Evolutionary conservation across 2,888 invertebrate genomes (phyloP).

Genomic region (Maniola hyperantus): DNA sequence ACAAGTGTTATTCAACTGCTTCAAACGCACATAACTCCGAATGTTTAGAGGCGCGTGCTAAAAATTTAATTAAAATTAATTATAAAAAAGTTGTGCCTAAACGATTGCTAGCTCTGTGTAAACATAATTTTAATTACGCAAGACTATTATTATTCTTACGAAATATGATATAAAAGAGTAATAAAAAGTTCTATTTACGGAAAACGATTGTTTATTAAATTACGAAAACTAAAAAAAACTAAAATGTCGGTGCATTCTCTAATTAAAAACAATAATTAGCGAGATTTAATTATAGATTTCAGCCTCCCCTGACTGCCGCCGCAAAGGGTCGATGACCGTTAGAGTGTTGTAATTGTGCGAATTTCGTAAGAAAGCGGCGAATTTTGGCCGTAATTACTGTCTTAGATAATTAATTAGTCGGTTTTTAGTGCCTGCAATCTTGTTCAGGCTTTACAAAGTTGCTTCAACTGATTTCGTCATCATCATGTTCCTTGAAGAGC

Average conservation of each 20-base stretch:
- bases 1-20: no score
- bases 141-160: neutral
- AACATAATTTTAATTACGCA: neutral
- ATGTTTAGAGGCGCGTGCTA: neutral
- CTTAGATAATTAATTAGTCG: conserved; percentile 18
- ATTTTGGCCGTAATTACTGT: conserved; percentile 31
- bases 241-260: conserved; percentile 12
- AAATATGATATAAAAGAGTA: neutral
- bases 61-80: no score
- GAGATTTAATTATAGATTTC: conserved; percentile 39
- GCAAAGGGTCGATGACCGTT: conserved; percentile 45
- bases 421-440: conserved; percentile 9
- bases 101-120: no score
- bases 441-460: neutral
- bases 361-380: conserved; percentile 40
- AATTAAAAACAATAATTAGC: conserved; percentile 36
- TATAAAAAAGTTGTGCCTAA: no score
- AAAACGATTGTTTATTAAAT: conserved; percentile 21
- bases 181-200: neutral
- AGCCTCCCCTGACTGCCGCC: conserved; percentile 33
- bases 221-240: conserved; percentile 8
- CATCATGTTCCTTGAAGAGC: neutral
- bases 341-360: conserved; percentile 43
- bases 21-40: no score
- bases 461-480: neutral